A percentile compares a stretch with the other conserved stretches of the same genome.
These are phyloP conservation scores for Lordiphosa mommai DNA, from an alignment of 1,140 invertebrate species.

Conservation along the genomic window DNA sequence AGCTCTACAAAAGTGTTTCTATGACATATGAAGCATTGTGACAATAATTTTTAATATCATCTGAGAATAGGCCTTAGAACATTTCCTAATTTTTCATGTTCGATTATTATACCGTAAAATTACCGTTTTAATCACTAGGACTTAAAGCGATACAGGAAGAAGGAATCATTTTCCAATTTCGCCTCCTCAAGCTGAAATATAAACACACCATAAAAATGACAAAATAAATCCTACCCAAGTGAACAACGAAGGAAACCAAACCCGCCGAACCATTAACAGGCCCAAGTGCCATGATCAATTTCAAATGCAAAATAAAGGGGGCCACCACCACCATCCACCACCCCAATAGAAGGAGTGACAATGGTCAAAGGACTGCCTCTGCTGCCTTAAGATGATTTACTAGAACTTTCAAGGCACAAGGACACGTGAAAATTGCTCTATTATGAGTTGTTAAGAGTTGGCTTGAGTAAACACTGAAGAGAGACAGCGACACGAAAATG, in stretches of 20 bases:
- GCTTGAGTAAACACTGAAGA: conserved; percentile 64
- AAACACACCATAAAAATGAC: conserved; percentile 48
- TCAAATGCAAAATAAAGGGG: conserved; percentile 19
- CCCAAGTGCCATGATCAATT: conserved; percentile 72
- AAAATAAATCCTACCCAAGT: conserved; percentile 53
- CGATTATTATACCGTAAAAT: too few species aligned
- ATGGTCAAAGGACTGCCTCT: conserved; percentile 26
- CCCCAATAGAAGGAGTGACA: conserved; percentile 56
- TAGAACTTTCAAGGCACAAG: conserved; percentile 40
- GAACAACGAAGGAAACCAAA: not conserved
- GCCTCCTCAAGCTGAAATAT: conserved; percentile 12
- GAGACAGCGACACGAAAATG: conserved; percentile 17
- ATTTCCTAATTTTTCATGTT: too few species aligned
- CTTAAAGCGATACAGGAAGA: too few species aligned
- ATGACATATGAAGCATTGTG: too few species aligned
- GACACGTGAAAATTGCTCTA: conserved; percentile 79
- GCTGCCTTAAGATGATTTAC: conserved; percentile 52
- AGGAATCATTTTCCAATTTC: too few species aligned
- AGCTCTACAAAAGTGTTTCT: too few species aligned
- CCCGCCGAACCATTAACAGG: conserved; percentile 39
- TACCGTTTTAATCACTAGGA: too few species aligned
- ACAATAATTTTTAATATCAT: too few species aligned
- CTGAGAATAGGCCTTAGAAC: too few species aligned
- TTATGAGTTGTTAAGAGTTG: conserved; percentile 78
- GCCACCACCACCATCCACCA: conserved; percentile 2